Evolutionary conservation across 2,113 vertebrate genomes (phyloP), one percentile per base, ranked within the genome.

Genomic region (Herpetotheres cachinnans): DNA sequence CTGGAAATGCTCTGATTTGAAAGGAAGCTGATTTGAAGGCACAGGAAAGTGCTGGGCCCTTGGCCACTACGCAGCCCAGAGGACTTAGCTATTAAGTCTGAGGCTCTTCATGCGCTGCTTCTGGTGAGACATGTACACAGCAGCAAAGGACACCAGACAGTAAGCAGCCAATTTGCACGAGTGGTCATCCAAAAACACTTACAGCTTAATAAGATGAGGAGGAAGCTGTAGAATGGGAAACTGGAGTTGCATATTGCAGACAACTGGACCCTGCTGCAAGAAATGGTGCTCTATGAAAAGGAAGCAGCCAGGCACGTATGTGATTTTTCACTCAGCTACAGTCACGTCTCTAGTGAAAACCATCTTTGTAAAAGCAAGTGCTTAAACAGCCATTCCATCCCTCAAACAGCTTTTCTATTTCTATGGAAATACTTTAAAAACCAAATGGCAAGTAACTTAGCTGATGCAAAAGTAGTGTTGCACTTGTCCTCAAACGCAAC

Each of bases 231-330:
- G 27, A 44, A 54, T 7, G 14, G 30, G 32, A 26, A 89, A 47
- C 8, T 21, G 25, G 36, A 36, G 47, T 6, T n/a, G 34, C 22
- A 14, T 4, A 38, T 52, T 47, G 47, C 61, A 46, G 38, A 22
- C 21, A 61, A 32, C 1, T 14, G 26, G 16, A 14, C 10, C 34
- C 44, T 44, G 30, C 27, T 18, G 49, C 69, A 6, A 40, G 72
- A 16, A 82, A 34, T 0, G 2, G 15, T 29, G 24, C 11, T 58
- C 36, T 12, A 6, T 27, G 1, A 3, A 15, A 50, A 46, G 58
- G 22, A 46, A 87, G n/a, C 25, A 84, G 81, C 13, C 50, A 46
- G 38, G 22, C 61, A 18, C 0, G 0, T 38, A 24, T 0, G 0
- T 4, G 56, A 22, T 29, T 74, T 42, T 47, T 29, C 27, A 38